phyloP scores from a whole-genome alignment of 2,888 invertebrate species.

The Chydorus sphaericus region DNA sequence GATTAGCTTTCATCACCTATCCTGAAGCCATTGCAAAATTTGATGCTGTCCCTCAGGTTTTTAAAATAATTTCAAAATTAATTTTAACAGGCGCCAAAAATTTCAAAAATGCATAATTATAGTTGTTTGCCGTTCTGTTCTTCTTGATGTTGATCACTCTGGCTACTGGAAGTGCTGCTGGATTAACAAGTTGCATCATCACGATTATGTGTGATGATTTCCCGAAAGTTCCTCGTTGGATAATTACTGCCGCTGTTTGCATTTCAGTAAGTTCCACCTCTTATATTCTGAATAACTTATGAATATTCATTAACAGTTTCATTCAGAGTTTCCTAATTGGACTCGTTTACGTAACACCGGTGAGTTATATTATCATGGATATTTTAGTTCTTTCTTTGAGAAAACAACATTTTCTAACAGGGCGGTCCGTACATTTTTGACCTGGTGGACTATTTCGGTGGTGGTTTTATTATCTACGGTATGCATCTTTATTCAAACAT shows the following conservation, averaged over 20 bases:
- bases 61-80: not conserved
- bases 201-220: conserved; percentile 52
- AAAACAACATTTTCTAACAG: conserved; percentile 25
- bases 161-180: conserved; percentile 60
- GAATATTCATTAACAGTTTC: too few species aligned
- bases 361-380: conserved; percentile 25
- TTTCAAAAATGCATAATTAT: not conserved
- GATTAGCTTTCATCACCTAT: conserved; percentile 69
- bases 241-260: conserved; percentile 38
- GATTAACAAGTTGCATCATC: conserved; percentile 50
- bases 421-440: conserved; percentile 45
- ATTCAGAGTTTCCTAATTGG: conserved; percentile 48
- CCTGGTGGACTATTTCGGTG: conserved; percentile 43
- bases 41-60: conserved; percentile 51
- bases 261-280: too few species aligned
- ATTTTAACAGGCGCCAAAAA: not conserved
- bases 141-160: conserved; percentile 68
- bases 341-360: conserved; percentile 57
- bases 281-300: too few species aligned
- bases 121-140: conserved; percentile 63
- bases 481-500: not conserved
- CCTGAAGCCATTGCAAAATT: conserved; percentile 69
- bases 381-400: not conserved
- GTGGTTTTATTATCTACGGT: conserved; percentile 41
- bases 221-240: conserved; percentile 41